Percentiles rank a stretch among this genome's conserved stretches.
Evolutionary conservation across 2,113 vertebrate genomes (phyloP).

Genomic region (Hystrix cristata): DNA sequence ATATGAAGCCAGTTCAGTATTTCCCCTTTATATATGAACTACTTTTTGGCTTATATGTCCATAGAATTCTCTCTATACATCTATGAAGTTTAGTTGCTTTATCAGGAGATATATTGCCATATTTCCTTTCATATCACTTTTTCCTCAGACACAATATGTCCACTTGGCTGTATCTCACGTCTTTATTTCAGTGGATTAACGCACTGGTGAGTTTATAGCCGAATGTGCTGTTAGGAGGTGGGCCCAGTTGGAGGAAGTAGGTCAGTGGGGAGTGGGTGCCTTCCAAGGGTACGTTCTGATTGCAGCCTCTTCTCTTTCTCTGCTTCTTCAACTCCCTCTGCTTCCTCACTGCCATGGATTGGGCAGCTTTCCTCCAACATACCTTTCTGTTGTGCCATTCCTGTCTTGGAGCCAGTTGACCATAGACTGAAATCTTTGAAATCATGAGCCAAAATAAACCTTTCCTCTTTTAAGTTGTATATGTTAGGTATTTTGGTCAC

Average conservation of each 20-base stretch:
- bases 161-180: not conserved
- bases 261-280: too few relatives aligned
- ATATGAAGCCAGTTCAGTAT: not conserved
- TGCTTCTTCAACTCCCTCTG: not conserved
- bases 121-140: not conserved
- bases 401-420: not conserved
- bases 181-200: not conserved
- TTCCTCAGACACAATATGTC: not conserved
- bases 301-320: not conserved
- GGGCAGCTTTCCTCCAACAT: not conserved
- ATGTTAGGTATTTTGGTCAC: not conserved
- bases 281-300: not conserved
- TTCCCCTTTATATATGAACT: slow-evolving; percentile 7
- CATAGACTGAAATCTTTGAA: not conserved
- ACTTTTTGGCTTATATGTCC: not conserved
- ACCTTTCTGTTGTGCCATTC: not conserved
- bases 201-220: not conserved
- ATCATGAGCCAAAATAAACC: not conserved
- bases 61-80: not conserved
- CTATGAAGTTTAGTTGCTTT: not conserved
- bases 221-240: not conserved
- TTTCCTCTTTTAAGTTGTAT: not conserved
- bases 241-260: too few relatives aligned
- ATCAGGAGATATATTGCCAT: not conserved
- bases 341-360: not conserved